A percentile compares a stretch with the other conserved stretches of the same genome.
These are phyloP conservation scores for Sus scrofa DNA, from an alignment of 2,113 vertebrate genomes.

Conservation along the genomic window T2T-Sscrofa CM000812.6:19767501-19768000, in stretches of 20 bases:
- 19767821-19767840: background rate
- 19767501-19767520: conserved; percentile 1
- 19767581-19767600: background rate
- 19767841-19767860: background rate
- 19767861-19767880: too few species aligned
- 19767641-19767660: background rate
- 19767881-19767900: too few species aligned
- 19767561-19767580: background rate
- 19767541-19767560: background rate
- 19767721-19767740: background rate
- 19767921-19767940: too few species aligned
- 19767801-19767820: background rate
- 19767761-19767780: background rate
- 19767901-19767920: too few species aligned
- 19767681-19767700: background rate
- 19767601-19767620: background rate
- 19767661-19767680: conserved; percentile 14
- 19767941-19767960: too few species aligned
- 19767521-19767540: conserved; percentile 21
- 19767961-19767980: too few species aligned
- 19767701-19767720: background rate
- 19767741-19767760: conserved; percentile 17
- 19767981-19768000: too few species aligned
- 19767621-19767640: background rate
- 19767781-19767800: background rate